These are phyloP conservation scores for Mythimna pallens DNA, from an alignment of 2,888 invertebrate genomes.

Conservation along the genomic window DNA sequence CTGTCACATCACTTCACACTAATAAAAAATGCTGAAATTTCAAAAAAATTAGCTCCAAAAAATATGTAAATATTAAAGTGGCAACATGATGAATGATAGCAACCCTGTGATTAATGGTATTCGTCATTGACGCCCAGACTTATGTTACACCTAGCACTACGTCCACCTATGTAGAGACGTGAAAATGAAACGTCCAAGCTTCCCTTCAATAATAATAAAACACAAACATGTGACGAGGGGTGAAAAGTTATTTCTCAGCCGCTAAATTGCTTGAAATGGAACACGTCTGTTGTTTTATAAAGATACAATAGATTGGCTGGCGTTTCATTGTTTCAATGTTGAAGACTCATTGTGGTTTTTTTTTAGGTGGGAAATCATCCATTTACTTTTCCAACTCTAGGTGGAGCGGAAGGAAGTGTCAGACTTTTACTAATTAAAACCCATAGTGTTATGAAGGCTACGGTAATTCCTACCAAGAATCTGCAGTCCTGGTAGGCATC, in stretches of 20 bases:
- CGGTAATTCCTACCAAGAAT: too few relatives aligned
- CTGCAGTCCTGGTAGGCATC: too few relatives aligned
- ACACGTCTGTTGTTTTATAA: conserved; percentile 29
- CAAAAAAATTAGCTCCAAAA: conserved; percentile 58
- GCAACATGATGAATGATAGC: conserved; percentile 73
- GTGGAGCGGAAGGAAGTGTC: too few relatives aligned
- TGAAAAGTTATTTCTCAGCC: conserved; percentile 56
- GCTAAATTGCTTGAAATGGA: conserved; percentile 52
- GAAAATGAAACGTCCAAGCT: conserved; percentile 59
- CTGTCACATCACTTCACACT: conserved; percentile 64
- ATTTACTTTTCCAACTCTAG: too few relatives aligned
- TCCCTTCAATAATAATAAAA: conserved; percentile 56
- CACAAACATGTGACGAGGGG: conserved; percentile 62
- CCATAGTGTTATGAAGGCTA: too few relatives aligned
- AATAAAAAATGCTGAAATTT: conserved; percentile 72
- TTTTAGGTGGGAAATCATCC: too few relatives aligned
- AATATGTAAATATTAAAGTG: conserved; percentile 75
- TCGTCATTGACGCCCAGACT: conserved; percentile 52
- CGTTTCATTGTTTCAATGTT: conserved; percentile 1
- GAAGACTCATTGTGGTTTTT: neutral
- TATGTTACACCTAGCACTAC: conserved; percentile 32
- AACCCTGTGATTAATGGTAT: conserved; percentile 54
- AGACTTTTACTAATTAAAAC: too few relatives aligned
- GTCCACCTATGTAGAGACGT: conserved; percentile 6
- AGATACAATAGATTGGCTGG: conserved; percentile 24